Evolutionary conservation across 2,888 invertebrate species (phyloP), one percentile per base, ranked within the genome.

Genomic region (Limnephilus marmoratus): DNA sequence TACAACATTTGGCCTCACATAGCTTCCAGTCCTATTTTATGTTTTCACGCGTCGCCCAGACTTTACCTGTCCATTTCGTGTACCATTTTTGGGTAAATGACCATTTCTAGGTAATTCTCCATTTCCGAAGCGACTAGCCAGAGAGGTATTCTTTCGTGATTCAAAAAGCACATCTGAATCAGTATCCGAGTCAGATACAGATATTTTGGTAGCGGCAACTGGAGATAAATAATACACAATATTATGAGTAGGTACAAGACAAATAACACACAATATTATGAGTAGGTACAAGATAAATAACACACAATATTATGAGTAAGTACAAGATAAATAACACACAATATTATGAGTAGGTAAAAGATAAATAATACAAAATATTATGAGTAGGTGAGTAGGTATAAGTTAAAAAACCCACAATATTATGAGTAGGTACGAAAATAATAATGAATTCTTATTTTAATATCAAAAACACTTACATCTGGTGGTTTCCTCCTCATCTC

Each of bases 131-230:
- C 96, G 95, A 2, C 94, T 94, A 2, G 94, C 94, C 94, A 96
- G 95, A 29, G 96, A 94, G 0, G 96, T 95, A 45, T 97, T 97
- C 93, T 96, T 96, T 92, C 97, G 97, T 15, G 97, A 97, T 95
- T 98, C 98, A 95, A 98, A 98, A 34, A 98, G 95, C 13, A 98
- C 98, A 95, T 98, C 98, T 0, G 98, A 98, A 94, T 98, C 98
- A 0, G 98, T 98, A 94, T 98, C 98, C 0, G 97, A 97, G 94
- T 98, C 98, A 0, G 98, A 97, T 91, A 97, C 94, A 90, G 97
- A 97, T 91, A 97, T 96, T 95, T 97, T 97, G 94, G 97, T 96
- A 93, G 95, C 95, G 29, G 95, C 95, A 95, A 97, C 97, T 97
- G 95, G 80, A 82, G 31, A 82, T 31, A 34, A 34, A 82, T 18